Percentiles rank a stretch among this genome's conserved stretches.
These are phyloP conservation scores for Eleutherodactylus coqui DNA, from an alignment of 2,797 vertebrate species.

Conservation along the genomic window DNA sequence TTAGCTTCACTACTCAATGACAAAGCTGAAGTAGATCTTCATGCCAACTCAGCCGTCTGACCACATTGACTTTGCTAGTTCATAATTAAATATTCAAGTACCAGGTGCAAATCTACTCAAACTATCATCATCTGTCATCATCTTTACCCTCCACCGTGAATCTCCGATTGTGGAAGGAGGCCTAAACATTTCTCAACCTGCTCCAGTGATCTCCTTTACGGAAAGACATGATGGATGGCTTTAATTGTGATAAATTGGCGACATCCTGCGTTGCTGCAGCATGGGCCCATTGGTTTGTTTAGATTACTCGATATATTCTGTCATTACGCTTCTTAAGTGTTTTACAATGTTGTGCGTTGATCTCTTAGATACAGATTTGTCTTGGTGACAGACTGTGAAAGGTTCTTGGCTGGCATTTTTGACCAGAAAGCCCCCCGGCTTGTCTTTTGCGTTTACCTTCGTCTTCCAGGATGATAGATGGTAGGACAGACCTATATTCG, in stretches of 20 bases:
- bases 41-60: not conserved
- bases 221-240: not conserved
- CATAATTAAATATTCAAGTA: not conserved
- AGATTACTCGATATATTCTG: constrained; percentile 37
- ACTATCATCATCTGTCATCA: not conserved
- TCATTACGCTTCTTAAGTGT: constrained; percentile 43
- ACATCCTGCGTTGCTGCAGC: constrained; percentile 17
- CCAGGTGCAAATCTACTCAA: constrained; percentile 6
- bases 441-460: constrained; percentile 34
- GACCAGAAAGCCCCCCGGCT: not conserved
- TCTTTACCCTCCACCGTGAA: not conserved
- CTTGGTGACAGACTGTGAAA: constrained; percentile 49
- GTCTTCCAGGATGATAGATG: constrained; percentile 36
- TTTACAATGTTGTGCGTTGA: constrained; percentile 46
- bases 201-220: not conserved
- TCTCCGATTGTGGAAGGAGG: not conserved
- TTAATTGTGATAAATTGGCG: constrained; percentile 37
- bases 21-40: not conserved
- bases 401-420: constrained; percentile 20
- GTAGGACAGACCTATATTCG: not conserved
- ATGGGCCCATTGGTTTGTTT: constrained; percentile 21
- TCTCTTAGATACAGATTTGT: constrained; percentile 40
- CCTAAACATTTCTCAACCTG: not conserved
- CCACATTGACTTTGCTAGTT: not conserved
- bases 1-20: not conserved